Evolutionary conservation across 2,888 invertebrate genomes (phyloP), one percentile per base, ranked within the genome.

Genomic region (Biston betularia): DNA sequence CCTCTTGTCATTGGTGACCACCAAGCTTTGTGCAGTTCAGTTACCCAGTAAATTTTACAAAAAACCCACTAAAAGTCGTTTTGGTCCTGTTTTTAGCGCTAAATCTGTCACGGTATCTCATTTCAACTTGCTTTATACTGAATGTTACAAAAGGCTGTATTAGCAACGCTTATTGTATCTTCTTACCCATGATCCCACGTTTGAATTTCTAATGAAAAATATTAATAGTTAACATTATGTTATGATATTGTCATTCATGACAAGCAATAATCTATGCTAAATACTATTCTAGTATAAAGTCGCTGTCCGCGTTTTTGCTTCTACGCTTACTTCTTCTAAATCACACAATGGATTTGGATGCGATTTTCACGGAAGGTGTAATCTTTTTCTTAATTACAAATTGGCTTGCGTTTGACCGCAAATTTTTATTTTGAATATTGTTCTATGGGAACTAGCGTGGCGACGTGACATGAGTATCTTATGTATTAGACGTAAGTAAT

Each of bases 111-210:
- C 64, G 58, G 64, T 58, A 33, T 38, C 53, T 63, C 35, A 40
- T 50, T 63, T 44, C n/a, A 50, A 44, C 34, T 59, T 15, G 40
- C 53, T 48, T 54, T 44, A 52, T 46, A 64, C 14, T 53, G 50
- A 38, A 11, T 35, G 6, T 3, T 45, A 61, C 60, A 60, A 56
- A 61, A 56, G 54, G 38, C 35, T 48, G 34, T 48, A 58, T 66
- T 66, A 46, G 57, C 15, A 48, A 66, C 49, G 62, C 54, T 62
- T 62, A 58, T 66, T 58, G 53, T 66, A 58, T 58, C 62, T 66
- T 62, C 62, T 58, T 58, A 66, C 60, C 61, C 60, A 65, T 33
- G 48, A 59, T 56, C 65, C 34, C 50, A 44, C 38, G 65, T 65
- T 55, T 49, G 44, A 64, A 59, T 63, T 35, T 46, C 45, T 50